A percentile compares a stretch with the other conserved stretches of the same genome.
Conservation (phyloP, 2,888 invertebrate species). For the Polydrusus tereticollis region DNA sequence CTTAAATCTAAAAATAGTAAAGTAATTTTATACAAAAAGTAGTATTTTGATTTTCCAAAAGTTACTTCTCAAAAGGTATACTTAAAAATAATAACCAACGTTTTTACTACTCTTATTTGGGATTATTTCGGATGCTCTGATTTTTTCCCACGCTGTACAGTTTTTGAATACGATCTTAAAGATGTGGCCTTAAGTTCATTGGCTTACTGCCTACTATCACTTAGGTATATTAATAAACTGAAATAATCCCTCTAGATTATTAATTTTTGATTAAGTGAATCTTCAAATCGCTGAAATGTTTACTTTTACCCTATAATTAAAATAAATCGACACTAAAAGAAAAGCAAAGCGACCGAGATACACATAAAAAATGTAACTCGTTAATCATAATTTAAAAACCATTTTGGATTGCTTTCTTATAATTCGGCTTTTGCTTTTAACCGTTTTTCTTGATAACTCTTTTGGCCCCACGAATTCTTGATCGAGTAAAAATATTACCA, state of each 20-base stretch:
- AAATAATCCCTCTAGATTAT: background rate
- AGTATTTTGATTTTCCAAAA: too few relatives aligned
- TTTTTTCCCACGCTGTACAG: too few relatives aligned
- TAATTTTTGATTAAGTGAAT: conserved; percentile 2
- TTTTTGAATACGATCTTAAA: too few relatives aligned
- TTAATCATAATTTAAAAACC: conserved; percentile 37
- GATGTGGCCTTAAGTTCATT: too few relatives aligned
- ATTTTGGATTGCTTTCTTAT: conserved; percentile 19
- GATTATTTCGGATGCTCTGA: too few relatives aligned
- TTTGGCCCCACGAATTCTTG: conserved; percentile 18
- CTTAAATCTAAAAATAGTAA: too few relatives aligned
- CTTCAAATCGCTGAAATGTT: background rate
- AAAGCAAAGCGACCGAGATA: background rate
- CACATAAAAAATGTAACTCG: conserved; percentile 25
- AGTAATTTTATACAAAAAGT: too few relatives aligned
- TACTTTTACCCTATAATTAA: conserved; percentile 35
- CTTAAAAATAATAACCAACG: too few relatives aligned
- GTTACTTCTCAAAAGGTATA: too few relatives aligned
- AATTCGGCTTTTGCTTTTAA: conserved; percentile 22
- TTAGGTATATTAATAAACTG: too few relatives aligned
- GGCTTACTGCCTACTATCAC: too few relatives aligned
- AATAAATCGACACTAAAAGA: conserved; percentile 27
- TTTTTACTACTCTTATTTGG: too few relatives aligned
- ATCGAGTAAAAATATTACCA: conserved; percentile 25
- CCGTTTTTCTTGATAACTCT: conserved; percentile 26